Evolutionary conservation across 2,888 invertebrate species (phyloP).

Genomic region (Agrochola lychnidis): DNA sequence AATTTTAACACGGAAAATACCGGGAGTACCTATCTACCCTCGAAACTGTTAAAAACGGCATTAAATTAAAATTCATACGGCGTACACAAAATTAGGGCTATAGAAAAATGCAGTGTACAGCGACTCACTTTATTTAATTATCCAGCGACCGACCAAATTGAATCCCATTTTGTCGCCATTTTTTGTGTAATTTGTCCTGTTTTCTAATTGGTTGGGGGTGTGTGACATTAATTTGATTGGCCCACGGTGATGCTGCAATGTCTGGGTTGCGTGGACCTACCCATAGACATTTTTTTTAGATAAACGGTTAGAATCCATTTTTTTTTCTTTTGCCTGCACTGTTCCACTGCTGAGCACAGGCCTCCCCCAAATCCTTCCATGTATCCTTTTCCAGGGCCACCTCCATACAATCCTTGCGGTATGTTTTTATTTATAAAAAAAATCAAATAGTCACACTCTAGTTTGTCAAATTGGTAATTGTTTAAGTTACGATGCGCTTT

Average conservation of each 20-base stretch:
- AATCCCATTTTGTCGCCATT: slow-evolving; percentile 45
- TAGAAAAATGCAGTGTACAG: slow-evolving; percentile 51
- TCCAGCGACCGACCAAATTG: slow-evolving; percentile 45
- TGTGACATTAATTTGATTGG: slow-evolving; percentile 37
- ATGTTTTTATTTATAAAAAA: too few relatives aligned
- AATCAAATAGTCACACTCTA: too few relatives aligned
- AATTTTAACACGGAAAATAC: neutral
- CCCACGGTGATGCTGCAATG: neutral
- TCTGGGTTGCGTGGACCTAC: neutral
- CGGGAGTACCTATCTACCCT: neutral
- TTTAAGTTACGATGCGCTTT: too few relatives aligned
- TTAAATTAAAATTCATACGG: slow-evolving; percentile 47
- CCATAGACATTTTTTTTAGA: neutral
- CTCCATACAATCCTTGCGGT: too few relatives aligned
- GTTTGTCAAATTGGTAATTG: neutral
- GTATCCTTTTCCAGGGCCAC: too few relatives aligned
- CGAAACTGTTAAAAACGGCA: slow-evolving; percentile 21
- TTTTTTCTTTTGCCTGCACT: too few relatives aligned
- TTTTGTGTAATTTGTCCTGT: slow-evolving; percentile 26
- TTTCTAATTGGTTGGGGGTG: slow-evolving; percentile 35
- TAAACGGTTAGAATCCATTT: neutral
- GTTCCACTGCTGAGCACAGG: too few relatives aligned
- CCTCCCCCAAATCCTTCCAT: too few relatives aligned
- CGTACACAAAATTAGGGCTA: slow-evolving; percentile 52
- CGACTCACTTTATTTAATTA: slow-evolving; percentile 46